Evolutionary conservation across 2,888 invertebrate genomes (phyloP).

Genomic region (Melieria omissa): DNA sequence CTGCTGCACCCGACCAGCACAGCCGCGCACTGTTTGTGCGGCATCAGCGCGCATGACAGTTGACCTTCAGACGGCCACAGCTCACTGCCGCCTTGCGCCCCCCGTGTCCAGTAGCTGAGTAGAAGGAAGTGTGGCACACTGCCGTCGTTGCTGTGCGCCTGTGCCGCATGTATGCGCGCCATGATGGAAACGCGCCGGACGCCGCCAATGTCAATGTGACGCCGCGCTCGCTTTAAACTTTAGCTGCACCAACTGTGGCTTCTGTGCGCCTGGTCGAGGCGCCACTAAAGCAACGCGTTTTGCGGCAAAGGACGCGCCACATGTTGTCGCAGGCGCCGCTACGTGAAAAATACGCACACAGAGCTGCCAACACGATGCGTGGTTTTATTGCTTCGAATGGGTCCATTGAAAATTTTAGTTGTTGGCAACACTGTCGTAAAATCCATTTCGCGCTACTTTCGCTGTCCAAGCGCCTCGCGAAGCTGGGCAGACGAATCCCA

Average conservation of each 20-base stretch:
- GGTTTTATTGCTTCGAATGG: too few relatives aligned
- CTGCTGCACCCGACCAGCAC: too few relatives aligned
- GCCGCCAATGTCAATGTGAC: background rate
- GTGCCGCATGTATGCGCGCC: conserved; percentile 14
- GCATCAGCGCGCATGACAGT: conserved; percentile 54
- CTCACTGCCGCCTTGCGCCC: too few relatives aligned
- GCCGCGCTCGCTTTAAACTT: background rate
- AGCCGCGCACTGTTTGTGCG: background rate
- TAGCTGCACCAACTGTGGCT: conserved; percentile 2
- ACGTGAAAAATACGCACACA: too few relatives aligned
- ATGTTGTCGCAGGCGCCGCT: too few relatives aligned
- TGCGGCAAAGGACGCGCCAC: too few relatives aligned
- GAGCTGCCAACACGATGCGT: too few relatives aligned
- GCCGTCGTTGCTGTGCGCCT: conserved; percentile 10
- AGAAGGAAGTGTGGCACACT: background rate
- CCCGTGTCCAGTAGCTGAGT: too few relatives aligned
- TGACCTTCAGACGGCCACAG: conserved; percentile 55
- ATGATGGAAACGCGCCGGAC: conserved; percentile 11
- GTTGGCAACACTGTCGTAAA: too few relatives aligned
- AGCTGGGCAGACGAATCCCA: background rate
- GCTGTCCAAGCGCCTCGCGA: background rate
- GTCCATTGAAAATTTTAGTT: too few relatives aligned
- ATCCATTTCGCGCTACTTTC: too few relatives aligned
- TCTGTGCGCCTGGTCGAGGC: conserved; percentile 57
- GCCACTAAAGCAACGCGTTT: conserved; percentile 48